These are phyloP conservation scores for Karalla daura DNA, from an alignment of 2,797 vertebrate species.

Conservation along the genomic window DNA sequence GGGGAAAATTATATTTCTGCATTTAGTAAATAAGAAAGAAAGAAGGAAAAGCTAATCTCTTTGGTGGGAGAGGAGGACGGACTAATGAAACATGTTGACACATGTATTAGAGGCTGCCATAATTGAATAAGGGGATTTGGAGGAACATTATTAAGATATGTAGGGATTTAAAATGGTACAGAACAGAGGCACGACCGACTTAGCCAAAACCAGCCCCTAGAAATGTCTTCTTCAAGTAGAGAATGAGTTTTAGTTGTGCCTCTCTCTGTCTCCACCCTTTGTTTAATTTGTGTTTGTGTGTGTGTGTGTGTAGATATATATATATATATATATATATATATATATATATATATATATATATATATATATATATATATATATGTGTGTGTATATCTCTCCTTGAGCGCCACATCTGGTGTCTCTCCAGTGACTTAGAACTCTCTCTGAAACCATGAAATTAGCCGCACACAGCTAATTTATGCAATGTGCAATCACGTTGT, in stretches of 20 bases:
- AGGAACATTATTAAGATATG: constrained; percentile 58
- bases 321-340: background rate
- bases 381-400: background rate
- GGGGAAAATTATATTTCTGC: constrained; percentile 70
- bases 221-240: constrained; percentile 16
- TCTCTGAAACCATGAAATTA: background rate
- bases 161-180: constrained; percentile 53
- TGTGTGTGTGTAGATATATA: no score
- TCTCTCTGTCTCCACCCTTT: no score
- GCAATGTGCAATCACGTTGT: background rate
- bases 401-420: background rate
- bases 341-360: background rate
- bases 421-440: background rate
- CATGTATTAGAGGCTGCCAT: constrained; percentile 70
- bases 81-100: constrained; percentile 80
- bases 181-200: constrained; percentile 41
- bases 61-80: constrained; percentile 56
- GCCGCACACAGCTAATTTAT: background rate
- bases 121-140: constrained; percentile 78
- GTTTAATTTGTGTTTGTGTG: no score
- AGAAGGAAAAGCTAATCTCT: constrained; percentile 67
- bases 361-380: background rate
- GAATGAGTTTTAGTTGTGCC: background rate
- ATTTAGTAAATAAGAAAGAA: constrained; percentile 74
- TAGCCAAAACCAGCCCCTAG: constrained; percentile 27